A percentile compares a stretch with the other conserved stretches of the same genome.
Conservation (phyloP, 2,113 vertebrate genomes). For the Ascaphus truei region DNA sequence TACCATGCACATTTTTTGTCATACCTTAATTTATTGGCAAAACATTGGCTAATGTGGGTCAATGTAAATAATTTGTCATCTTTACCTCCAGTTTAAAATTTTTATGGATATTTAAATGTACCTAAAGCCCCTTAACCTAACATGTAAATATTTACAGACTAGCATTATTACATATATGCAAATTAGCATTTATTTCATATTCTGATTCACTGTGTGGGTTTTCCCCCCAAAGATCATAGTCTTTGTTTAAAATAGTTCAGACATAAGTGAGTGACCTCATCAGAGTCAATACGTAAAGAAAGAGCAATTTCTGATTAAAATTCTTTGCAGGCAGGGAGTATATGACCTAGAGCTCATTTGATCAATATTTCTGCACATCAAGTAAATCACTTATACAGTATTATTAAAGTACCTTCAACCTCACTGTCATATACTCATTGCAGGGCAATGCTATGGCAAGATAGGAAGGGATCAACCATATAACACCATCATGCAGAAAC, state of each 20-base stretch:
- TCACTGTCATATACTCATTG: conserved; percentile 22
- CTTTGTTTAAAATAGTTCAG: not conserved
- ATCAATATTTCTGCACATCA: conserved; percentile 36
- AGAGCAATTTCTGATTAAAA: conserved; percentile 27
- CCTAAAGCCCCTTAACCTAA: too few species aligned
- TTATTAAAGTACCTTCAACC: conserved; percentile 36
- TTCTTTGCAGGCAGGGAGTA: conserved; percentile 12
- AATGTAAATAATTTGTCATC: too few species aligned
- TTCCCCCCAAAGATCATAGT: not conserved
- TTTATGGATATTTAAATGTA: too few species aligned
- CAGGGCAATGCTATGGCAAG: conserved; percentile 7
- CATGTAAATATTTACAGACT: too few species aligned
- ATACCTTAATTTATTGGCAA: too few species aligned
- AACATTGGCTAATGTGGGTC: too few species aligned
- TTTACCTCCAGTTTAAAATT: too few species aligned
- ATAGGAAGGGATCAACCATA: conserved; percentile 20
- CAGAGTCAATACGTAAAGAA: conserved; percentile 17
- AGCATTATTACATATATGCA: too few species aligned
- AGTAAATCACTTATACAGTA: conserved; percentile 35
- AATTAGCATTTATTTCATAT: not conserved
- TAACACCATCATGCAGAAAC: not conserved
- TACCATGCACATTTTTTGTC: too few species aligned
- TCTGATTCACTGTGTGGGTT: not conserved
- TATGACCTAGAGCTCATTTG: conserved; percentile 21
- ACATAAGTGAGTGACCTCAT: not conserved